Evolutionary conservation across 2,113 vertebrate species (phyloP).

Genomic region (Melanocharis versteri): DNA sequence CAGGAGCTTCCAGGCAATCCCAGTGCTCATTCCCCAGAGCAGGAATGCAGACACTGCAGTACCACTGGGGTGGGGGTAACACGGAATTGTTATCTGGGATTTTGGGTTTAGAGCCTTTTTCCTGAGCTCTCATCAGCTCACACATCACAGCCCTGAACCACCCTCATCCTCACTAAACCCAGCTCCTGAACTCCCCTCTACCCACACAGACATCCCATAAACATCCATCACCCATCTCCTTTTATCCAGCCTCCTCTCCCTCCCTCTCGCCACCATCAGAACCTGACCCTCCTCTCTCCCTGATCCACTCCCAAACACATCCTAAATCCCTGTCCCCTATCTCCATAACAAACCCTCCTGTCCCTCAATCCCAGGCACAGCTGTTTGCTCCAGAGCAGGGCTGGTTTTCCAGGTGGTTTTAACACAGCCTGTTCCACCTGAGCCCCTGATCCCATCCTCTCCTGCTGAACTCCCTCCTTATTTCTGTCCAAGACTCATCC

Average conservation of each 20-base stretch:
- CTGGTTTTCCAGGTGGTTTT: neutral
- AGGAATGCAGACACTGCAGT: neutral
- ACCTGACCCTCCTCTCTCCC: neutral
- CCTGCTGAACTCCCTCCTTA: neutral
- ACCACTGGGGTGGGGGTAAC: neutral
- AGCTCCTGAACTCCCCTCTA: neutral
- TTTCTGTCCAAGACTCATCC: neutral
- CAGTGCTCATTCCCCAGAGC: fast-evolving
- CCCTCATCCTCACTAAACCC: neutral
- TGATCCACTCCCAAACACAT: neutral
- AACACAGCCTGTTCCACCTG: neutral
- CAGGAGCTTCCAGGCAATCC: neutral
- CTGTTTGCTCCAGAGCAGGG: neutral
- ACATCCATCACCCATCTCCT: neutral
- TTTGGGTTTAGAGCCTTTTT: neutral
- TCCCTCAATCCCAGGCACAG: neutral
- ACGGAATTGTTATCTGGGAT: fast-evolving
- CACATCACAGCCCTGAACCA: neutral
- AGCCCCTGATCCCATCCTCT: neutral
- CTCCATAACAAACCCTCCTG: neutral
- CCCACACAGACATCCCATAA: fast-evolving
- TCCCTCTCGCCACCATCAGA: neutral
- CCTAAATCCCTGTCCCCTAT: neutral
- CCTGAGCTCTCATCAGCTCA: neutral
- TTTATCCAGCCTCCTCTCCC: neutral